Evolutionary conservation across 2,113 vertebrate species (phyloP), one percentile per base, ranked within the genome.

Genomic region (Larimichthys polyactis): DNA sequence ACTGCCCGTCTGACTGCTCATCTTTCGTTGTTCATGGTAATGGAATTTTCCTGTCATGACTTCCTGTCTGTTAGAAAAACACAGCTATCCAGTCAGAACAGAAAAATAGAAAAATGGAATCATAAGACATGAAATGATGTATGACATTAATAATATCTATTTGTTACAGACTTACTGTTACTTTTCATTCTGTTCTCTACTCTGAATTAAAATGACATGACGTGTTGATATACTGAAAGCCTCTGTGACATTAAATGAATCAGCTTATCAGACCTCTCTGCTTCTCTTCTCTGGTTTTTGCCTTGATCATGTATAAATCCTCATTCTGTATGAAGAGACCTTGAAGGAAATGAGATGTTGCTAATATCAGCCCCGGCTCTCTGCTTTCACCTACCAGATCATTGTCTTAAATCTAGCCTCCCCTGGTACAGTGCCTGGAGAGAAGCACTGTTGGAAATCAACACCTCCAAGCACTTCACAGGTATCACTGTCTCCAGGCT

Each of bases 401-500:
- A 94, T 91, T 97, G 95, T 95, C 74, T 97, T 96, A 97, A 97
- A 96, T 96, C 96, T 96, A 97, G 94, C 96, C 93, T 96, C 93
- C 96, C 97, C 93, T 97, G 97, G 96, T 97, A 97, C 96, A 95
- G 36, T 96, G 96, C 94, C 96, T 98, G 96, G 96, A 97, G 95
- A 97, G 95, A 97, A 84, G 96, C 96, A 88, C 91, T 97, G 94
- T 96, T 93, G 95, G 95, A 96, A 91, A 93, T 97, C 94, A 96
- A 95, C 96, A 94, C 95, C 94, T 97, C 95, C 93, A 94, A 94
- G 83, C 95, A 94, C 94, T 96, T 95, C 94, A 94, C 96, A 98
- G 96, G 96, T 97, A 97, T 96, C 96, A 93, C 84, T 86, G 73
- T 75, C 66, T 57, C 62, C 15, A 43, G 64, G 73, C 49, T 68